Evolutionary conservation across 1,140 invertebrate genomes (phyloP), one percentile per base, ranked within the genome.

Genomic region (Listronotus bonariensis): DNA sequence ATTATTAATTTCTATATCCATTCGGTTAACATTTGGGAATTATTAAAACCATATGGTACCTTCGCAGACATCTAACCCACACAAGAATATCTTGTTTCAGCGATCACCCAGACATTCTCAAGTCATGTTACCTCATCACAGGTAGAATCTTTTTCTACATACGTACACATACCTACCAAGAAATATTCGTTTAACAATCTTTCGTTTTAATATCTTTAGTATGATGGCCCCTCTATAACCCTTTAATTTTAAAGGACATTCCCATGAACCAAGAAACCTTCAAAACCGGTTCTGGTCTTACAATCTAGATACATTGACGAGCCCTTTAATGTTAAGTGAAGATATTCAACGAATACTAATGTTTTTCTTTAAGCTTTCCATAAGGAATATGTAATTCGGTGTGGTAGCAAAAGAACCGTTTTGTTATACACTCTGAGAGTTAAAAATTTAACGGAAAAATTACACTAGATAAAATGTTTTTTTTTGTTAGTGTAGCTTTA

Each of bases 221-320:
- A 38, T 36, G 34, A 36, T 36, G 34, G 53, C 53, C n/a, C 52
- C 32, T 36, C n/a, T 14, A 40, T 54, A 54, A 54, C 52, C 52
- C 52, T 54, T 54, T 54, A 54, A 40, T 2, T 54, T 40, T 41
- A 15, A 40, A 40, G 52, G 15, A 54, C 52, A 54, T 54, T 54
- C 52, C 52, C 52, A 54, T 54, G 52, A 40, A 38, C 52, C 52
- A 54, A 17, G 52, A 54, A 54, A 55, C 53, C 36, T 41, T 55
- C 53, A 55, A 26, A 54, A 54, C 52, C 52, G 52, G 52, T 54
- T 54, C 36, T 54, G 12, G 34, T 54, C 6, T 40, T 54, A 54
- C 17, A 26, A 18, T 36, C 12, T 40, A 15, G 38, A 40, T 26
- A 36, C 36, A 36, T 54, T 54, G 32, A 54, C 36, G 52, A 54